phyloP scores from a whole-genome alignment of 1,140 invertebrate species.

The Lineus longissimus region DNA sequence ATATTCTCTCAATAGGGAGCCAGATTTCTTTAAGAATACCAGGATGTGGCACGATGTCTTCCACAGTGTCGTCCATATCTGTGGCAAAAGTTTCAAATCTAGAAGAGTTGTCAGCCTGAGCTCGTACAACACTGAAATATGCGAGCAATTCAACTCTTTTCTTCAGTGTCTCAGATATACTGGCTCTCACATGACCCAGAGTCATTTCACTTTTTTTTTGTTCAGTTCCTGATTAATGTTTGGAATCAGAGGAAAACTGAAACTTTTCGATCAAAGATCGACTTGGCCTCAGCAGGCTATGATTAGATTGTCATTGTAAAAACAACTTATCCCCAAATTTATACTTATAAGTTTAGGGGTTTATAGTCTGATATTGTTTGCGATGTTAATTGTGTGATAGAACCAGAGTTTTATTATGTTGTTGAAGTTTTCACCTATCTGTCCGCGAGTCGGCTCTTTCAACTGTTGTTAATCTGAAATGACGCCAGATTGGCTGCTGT shows the following conservation, averaged over 20 bases:
- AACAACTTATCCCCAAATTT: no score
- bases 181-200: constrained; percentile 15
- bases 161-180: constrained; percentile 21
- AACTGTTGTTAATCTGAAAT: no score
- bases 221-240: constrained; percentile 18
- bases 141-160: constrained; percentile 24
- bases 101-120: constrained; percentile 14
- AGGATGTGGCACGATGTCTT: constrained; percentile 25
- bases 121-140: constrained; percentile 22
- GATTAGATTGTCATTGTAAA: no score
- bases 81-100: constrained; percentile 19
- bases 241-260: constrained; percentile 8
- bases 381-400: no score
- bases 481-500: no score
- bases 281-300: no score
- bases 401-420: no score
- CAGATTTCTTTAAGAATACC: constrained; percentile 16
- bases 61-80: constrained; percentile 22
- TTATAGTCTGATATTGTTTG: no score
- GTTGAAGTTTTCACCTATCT: no score
- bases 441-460: no score
- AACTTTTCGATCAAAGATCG: no score
- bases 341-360: no score
- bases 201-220: constrained; percentile 20
- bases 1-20: constrained; percentile 23